These are phyloP conservation scores for Coryphaenoides rupestris DNA, from an alignment of 2,113 vertebrate species.

Conservation along the genomic window DNA sequence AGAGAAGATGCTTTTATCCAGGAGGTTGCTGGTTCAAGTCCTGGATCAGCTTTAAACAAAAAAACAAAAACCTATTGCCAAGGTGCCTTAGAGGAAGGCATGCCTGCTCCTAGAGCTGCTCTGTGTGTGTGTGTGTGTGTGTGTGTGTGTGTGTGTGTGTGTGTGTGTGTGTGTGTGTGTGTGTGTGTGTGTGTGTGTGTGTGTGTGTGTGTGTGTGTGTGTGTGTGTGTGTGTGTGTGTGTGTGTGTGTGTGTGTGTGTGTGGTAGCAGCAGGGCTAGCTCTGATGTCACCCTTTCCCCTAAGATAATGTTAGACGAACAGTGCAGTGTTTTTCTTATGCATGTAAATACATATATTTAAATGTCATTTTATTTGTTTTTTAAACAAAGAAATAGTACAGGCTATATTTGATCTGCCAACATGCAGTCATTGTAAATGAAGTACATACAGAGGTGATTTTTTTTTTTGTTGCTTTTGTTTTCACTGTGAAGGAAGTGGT, in stretches of 20 bases:
- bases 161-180: constrained; percentile 16
- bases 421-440: constrained; percentile 54
- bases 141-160: constrained; percentile 3
- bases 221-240: neutral
- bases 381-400: constrained; percentile 60
- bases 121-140: constrained; percentile 6
- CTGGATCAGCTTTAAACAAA: constrained; percentile 31
- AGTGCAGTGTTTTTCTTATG: constrained; percentile 38
- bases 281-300: constrained; percentile 17
- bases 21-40: constrained; percentile 27
- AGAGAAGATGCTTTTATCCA: constrained; percentile 15
- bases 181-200: constrained; percentile 5
- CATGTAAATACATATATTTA: constrained; percentile 61
- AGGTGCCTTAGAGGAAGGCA: constrained; percentile 51
- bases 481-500: constrained; percentile 47
- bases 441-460: constrained; percentile 48
- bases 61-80: constrained; percentile 21
- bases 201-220: constrained; percentile 5
- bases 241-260: constrained; percentile 9
- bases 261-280: constrained; percentile 62
- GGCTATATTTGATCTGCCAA: constrained; percentile 55
- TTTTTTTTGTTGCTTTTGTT: constrained; percentile 46
- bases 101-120: constrained; percentile 6
- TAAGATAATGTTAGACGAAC: constrained; percentile 29
- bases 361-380: constrained; percentile 69